Conservation (phyloP, 2,797 vertebrate genomes). For the Anas georgica region DNA sequence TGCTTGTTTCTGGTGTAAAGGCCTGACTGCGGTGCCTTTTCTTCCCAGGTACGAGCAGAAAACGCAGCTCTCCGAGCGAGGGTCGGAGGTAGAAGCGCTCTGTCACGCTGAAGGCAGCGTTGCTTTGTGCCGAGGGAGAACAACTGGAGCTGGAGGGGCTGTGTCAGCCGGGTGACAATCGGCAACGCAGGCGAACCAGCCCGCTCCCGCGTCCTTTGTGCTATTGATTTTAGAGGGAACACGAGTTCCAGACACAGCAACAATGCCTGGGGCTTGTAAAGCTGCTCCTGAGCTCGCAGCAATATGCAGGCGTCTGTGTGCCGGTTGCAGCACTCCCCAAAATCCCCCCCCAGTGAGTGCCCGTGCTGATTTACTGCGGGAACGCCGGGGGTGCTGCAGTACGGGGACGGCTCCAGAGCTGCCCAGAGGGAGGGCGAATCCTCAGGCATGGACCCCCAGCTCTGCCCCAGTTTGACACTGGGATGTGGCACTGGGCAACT, state of each 20-base stretch:
- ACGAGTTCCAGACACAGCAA: neutral
- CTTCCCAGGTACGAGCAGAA: neutral
- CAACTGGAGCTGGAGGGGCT: neutral
- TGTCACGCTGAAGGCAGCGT: neutral
- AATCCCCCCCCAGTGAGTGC: neutral
- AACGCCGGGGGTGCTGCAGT: neutral
- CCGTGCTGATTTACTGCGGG: neutral
- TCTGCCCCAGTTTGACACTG: no score
- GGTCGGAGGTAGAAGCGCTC: neutral
- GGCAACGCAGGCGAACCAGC: neutral
- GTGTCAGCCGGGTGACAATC: neutral
- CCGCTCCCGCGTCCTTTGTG: neutral
- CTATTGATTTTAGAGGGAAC: neutral
- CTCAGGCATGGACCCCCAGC: neutral
- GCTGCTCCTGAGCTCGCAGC: neutral
- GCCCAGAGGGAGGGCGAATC: fast-evolving
- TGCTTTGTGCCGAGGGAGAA: neutral
- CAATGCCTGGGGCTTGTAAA: neutral
- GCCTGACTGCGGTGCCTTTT: no score
- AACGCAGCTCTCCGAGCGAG: neutral
- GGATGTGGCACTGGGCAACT: no score
- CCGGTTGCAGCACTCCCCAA: neutral
- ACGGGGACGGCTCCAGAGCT: neutral
- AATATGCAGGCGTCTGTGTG: neutral
- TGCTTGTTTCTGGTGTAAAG: neutral